Conservation (phyloP, 2,888 invertebrate genomes). For the Amiota communis region DNA sequence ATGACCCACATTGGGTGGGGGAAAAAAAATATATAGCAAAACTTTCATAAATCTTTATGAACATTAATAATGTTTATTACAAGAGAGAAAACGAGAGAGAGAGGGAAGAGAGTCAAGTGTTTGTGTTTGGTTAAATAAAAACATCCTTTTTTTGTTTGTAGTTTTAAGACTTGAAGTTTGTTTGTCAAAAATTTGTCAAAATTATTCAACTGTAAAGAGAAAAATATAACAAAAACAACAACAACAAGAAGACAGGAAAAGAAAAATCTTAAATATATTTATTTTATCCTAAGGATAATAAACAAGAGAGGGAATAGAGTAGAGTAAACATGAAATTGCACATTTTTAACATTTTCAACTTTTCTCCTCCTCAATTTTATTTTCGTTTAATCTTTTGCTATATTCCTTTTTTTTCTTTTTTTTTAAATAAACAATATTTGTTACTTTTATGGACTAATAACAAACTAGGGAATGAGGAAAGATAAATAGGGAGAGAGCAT, state of each 20-base stretch:
- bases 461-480: conserved; percentile 10
- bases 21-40: neutral
- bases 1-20: neutral
- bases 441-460: neutral
- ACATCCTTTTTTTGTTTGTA: neutral
- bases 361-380: no score
- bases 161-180: neutral
- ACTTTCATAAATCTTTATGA: conserved; percentile 12
- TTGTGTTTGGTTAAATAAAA: neutral
- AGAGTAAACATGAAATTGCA: conserved; percentile 57
- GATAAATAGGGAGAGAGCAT: neutral
- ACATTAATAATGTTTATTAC: conserved; percentile 4
- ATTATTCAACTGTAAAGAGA: conserved; percentile 3
- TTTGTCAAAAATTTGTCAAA: conserved; percentile 20
- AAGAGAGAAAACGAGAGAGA: neutral
- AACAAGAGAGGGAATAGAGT: conserved; percentile 28
- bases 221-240: conserved; percentile 2
- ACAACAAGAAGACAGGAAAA: neutral
- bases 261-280: neutral
- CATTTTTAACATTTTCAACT: conserved; percentile 55
- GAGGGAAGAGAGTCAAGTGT: neutral
- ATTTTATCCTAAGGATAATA: conserved; percentile 27
- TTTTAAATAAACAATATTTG: no score
- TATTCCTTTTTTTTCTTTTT: neutral
- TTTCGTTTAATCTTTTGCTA: conserved; percentile 16